Evolutionary conservation across 2,113 vertebrate species (phyloP).

Genomic region (Sigmodon hispidus): DNA sequence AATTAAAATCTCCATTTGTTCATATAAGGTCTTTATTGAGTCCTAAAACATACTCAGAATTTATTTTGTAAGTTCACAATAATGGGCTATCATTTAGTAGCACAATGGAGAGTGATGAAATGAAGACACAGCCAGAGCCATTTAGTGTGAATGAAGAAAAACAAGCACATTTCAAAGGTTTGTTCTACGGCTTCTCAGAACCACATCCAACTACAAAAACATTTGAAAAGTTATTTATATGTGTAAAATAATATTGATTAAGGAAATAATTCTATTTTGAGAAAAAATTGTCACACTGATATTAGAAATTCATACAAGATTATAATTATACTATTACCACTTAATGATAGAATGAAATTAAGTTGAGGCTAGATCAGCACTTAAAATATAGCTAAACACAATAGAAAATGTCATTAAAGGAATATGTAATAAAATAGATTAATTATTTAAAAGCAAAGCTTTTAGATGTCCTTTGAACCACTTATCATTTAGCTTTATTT

Average conservation of each 20-base stretch:
- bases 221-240: slow-evolving; percentile 38
- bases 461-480: background rate
- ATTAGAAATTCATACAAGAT: background rate
- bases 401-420: background rate
- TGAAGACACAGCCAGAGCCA: slow-evolving; percentile 10
- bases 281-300: background rate
- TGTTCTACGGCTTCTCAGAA: slow-evolving; percentile 2
- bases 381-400: background rate
- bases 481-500: slow-evolving; percentile 14
- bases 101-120: background rate
- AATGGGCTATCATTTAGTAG: slow-evolving; percentile 13
- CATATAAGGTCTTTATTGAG: background rate
- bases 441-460: slow-evolving; percentile 39
- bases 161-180: slow-evolving; percentile 2
- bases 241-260: slow-evolving; percentile 37
- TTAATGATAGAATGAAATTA: slow-evolving; percentile 50
- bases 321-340: background rate
- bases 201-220: background rate
- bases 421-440: background rate
- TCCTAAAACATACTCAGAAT: slow-evolving; percentile 3
- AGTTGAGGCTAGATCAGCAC: slow-evolving; percentile 8
- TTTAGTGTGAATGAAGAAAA: slow-evolving; percentile 36
- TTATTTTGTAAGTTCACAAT: slow-evolving; percentile 10
- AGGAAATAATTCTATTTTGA: slow-evolving; percentile 9
- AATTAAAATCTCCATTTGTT: background rate